Conservation (phyloP, 2,888 invertebrate species). For the Cheilosia urbana region DNA sequence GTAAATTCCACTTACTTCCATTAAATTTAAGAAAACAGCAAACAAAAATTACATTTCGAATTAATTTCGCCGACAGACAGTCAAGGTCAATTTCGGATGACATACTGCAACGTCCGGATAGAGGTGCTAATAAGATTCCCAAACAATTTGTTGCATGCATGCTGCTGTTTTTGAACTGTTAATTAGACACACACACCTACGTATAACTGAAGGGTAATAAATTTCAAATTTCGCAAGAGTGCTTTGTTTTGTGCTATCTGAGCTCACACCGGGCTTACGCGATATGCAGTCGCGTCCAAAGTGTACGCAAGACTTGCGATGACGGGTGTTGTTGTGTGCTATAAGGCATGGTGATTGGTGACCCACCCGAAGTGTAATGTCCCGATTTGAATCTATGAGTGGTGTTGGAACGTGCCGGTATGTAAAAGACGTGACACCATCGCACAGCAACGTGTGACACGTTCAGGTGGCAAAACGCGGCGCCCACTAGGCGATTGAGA, state of each 20-base stretch:
- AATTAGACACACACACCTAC: conserved; percentile 31
- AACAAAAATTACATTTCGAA: conserved; percentile 16
- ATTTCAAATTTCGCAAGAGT: conserved; percentile 36
- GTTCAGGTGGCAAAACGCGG: conserved; percentile 60
- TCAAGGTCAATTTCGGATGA: conserved; percentile 64
- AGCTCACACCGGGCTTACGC: conserved; percentile 7
- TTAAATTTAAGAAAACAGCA: conserved; percentile 25
- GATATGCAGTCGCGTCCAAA: conserved; percentile 3
- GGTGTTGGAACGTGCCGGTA: conserved; percentile 62
- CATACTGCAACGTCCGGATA: conserved; percentile 13
- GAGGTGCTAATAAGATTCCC: conserved; percentile 42
- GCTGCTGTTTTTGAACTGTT: conserved; percentile 28
- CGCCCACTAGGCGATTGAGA: conserved; percentile 46
- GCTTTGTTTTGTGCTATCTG: neutral
- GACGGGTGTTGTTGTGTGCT: neutral
- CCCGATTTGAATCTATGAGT: conserved; percentile 40
- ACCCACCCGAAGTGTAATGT: conserved; percentile 58
- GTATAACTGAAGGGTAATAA: conserved; percentile 17
- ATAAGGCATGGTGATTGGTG: conserved; percentile 55
- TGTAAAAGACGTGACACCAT: conserved; percentile 65
- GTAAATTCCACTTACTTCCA: conserved; percentile 40
- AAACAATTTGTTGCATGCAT: conserved; percentile 40
- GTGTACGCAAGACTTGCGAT: conserved; percentile 4
- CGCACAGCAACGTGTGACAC: conserved; percentile 28
- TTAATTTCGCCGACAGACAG: conserved; percentile 23